Percentiles rank a stretch among this genome's conserved stretches.
These are phyloP conservation scores for Lepidochitona cinerea DNA, from an alignment of 2,888 invertebrate species.

Conservation along the genomic window DNA sequence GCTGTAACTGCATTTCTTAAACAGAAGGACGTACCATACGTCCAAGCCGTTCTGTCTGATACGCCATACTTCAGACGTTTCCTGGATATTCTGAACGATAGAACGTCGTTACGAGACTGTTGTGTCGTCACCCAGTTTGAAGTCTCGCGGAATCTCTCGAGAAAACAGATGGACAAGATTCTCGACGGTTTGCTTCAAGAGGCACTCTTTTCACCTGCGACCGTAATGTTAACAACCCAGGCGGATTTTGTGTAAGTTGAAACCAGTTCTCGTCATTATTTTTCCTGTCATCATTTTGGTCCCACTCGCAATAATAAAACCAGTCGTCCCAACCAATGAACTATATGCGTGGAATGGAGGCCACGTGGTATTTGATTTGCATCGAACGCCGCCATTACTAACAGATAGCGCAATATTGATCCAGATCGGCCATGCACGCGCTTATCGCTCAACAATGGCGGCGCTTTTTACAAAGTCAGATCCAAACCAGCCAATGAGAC, in stretches of 20 bases:
- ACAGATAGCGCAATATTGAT: too few species aligned
- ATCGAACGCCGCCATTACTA: too few species aligned
- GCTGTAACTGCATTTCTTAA: background rate
- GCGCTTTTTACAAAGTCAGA: too few species aligned
- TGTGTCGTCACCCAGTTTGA: constrained; percentile 4
- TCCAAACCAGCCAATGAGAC: too few species aligned
- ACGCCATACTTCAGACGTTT: background rate
- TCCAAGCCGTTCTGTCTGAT: background rate
- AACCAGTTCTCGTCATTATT: too few species aligned
- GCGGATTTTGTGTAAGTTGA: background rate
- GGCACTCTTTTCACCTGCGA: background rate
- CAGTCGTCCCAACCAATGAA: too few species aligned
- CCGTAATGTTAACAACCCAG: background rate
- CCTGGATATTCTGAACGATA: background rate
- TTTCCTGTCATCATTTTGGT: too few species aligned
- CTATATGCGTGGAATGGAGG: too few species aligned
- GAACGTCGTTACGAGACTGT: background rate
- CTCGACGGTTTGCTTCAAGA: background rate
- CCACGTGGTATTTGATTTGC: too few species aligned
- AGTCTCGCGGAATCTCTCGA: background rate
- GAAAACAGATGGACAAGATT: background rate
- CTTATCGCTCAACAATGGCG: too few species aligned
- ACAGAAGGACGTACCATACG: background rate
- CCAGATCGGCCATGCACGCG: too few species aligned
- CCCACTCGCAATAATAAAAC: too few species aligned